Base-by-base conservation (phyloP, 1,140 invertebrate species). In the Polyergus mexicanus region DNA sequence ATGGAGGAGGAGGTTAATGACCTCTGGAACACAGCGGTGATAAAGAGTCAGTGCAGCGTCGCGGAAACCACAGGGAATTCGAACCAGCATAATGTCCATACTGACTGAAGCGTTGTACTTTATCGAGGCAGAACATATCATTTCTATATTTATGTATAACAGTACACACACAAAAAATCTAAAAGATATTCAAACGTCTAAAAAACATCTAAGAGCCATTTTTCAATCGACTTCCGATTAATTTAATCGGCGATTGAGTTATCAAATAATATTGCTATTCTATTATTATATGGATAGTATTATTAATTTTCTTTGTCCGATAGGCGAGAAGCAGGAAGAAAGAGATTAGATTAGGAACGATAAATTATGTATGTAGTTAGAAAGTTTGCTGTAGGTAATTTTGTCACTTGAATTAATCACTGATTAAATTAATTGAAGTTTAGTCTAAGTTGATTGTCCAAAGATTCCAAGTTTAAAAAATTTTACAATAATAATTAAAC, bases 41-140 rank as follows among this genome's bases (percentile, higher is more conserved):
- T 90, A 89, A 90, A 89, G 88, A 89, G 80, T 38, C 76, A 75
- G 85, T 76, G 84, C 77, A 77, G 72, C 76, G 76, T 84, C 80
- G 87, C 84, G 71, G 87, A 89, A 89, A 89, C 87, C 84, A 84
- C 88, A 72, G 87, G 63, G 84, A 89, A 89, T 71, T 88, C 84
- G 35, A 86, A 76, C 63, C 84, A 56, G 44, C 83, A 41, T 71
- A 47, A 83, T 83, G 25, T 32, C 13, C 28, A 47, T 22, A n/a
- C 32, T 22, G 32, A 56, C 35, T 22, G 32, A 68, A 19, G 10
- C 54, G 47, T 56, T 35, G 63, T 28, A 25, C 16, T 47, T 28
- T 44, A 65, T 32, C 75, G 32, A 56, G 19, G 16, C 44, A 38
- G 63, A 38, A 78, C n/a, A 68, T 35, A 68, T 66, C 60, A 25